Evolutionary conservation across 2,113 vertebrate species (phyloP), one percentile per base, ranked within the genome.

Genomic region (Mungos mungo): DNA sequence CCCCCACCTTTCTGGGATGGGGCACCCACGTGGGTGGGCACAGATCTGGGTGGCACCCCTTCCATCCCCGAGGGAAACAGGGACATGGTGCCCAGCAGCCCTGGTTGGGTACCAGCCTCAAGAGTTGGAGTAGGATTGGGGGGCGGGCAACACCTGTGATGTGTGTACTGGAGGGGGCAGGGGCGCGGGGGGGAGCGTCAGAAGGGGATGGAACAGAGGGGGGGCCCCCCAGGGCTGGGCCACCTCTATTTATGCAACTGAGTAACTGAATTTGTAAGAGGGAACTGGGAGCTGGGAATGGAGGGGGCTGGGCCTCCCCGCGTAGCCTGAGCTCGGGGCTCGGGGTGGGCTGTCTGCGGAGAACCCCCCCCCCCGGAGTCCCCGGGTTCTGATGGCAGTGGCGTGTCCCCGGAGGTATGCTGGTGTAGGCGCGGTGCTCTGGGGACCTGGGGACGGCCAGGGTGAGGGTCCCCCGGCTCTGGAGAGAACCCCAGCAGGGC

Each of bases 301-400:
- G 23, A n/a, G 63, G 23, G 41, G 90, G 65, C 88, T 19, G 95
- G 63, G 93, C 83, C 93, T 95, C 86, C 87, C 90, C 94, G 89
- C 3, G 1, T 4, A 52, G 52, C 63, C n/a, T 4, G 13, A 19
- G 89, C 41, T 35, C 81, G 6, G 14, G 38, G 54, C 11, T 10
- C 11, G 47, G 47, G 60, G 76, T 5, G 41, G 41, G 41, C 41
- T 41, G 41, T 41, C 41, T 41, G 41, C 4, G 3, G 41, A 41
- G 41, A 41, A 41, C 41, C 41, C 41, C 41, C 41, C 38, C 41
- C 52, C 88, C 77, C 13, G 1, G 13, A 50, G 50, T 50, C 50
- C 50, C 50, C 50, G 89, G 38, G 31, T 8, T 65, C 85, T 13
- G 15, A 3, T 21, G 29, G 77, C 31, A 13, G 35, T 35, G 10